A percentile compares a stretch with the other conserved stretches of the same genome.
Evolutionary conservation across 37 sponge, comb jelly and placozoan species (phyloP).

Genomic region (Dysidea cf. avara): DNA sequence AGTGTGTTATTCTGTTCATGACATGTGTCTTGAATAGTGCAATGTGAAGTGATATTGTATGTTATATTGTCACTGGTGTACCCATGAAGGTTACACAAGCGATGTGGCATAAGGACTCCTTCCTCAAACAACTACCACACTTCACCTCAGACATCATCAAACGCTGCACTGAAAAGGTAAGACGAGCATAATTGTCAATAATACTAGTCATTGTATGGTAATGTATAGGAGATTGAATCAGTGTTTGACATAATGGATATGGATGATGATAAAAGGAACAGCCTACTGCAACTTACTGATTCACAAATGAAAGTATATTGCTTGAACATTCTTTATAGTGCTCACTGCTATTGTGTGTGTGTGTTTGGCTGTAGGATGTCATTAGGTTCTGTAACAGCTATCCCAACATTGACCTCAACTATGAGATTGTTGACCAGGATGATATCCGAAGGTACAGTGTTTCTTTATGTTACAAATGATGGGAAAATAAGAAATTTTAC

Average conservation of each 20-base stretch:
- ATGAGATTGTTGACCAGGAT: slow-evolving; percentile 76
- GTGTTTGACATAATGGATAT: slow-evolving; percentile 99
- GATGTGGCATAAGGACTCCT: slow-evolving; percentile 98
- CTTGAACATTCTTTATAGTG: no score
- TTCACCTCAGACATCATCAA: slow-evolving; percentile 91
- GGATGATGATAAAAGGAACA: slow-evolving; percentile 88
- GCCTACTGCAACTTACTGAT: slow-evolving; percentile 78
- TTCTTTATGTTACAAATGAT: neutral
- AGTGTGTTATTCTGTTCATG: neutral
- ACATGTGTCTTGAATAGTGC: no score
- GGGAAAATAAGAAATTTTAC: neutral
- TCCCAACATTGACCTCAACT: slow-evolving; percentile 93
- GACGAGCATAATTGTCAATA: neutral
- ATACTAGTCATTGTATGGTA: neutral
- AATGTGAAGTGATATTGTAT: no score
- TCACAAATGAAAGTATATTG: slow-evolving; percentile 88
- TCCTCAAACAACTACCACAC: slow-evolving; percentile 98
- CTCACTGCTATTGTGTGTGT: no score
- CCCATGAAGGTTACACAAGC: slow-evolving; percentile 97
- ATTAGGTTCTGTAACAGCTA: slow-evolving; percentile 97
- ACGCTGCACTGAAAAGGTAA: slow-evolving; percentile 80
- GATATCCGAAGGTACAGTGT: slow-evolving; percentile 58
- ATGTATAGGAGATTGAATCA: slow-evolving; percentile 73
- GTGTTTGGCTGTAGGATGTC: slow-evolving; percentile 72
- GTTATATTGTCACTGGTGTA: neutral